These are phyloP conservation scores for Etheostoma spectabile DNA, from an alignment of 2,113 vertebrate species.

Conservation along the genomic window DNA sequence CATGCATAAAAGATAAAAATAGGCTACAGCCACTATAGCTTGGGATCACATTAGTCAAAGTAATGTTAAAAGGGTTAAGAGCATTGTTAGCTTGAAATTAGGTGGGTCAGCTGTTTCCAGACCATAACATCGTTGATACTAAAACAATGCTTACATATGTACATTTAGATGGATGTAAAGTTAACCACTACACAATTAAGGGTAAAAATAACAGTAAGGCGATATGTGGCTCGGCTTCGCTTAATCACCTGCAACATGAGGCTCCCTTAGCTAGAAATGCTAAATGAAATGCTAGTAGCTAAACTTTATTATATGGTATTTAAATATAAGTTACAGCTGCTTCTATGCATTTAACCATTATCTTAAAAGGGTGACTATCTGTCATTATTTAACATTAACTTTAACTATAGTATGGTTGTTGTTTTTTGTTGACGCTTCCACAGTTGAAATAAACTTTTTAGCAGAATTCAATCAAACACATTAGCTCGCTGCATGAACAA, in stretches of 20 bases:
- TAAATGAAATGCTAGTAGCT: too few relatives aligned
- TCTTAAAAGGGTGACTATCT: not conserved
- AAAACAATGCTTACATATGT: too few relatives aligned
- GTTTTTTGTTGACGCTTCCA: not conserved
- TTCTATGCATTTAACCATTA: not conserved
- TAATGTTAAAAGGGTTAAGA: too few relatives aligned
- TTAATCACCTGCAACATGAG: too few relatives aligned
- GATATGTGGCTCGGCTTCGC: not conserved
- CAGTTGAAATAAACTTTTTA: not conserved
- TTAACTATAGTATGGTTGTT: not conserved
- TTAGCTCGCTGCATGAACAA: not conserved
- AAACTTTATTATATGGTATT: not conserved
- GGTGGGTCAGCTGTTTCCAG: too few relatives aligned
- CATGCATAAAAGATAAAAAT: too few relatives aligned
- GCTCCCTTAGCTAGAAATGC: too few relatives aligned
- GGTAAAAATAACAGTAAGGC: not conserved
- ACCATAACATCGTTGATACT: too few relatives aligned
- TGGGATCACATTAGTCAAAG: too few relatives aligned
- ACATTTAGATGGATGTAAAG: too few relatives aligned
- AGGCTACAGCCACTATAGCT: too few relatives aligned
- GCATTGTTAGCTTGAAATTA: too few relatives aligned
- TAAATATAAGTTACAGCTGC: not conserved
- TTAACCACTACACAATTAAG: not conserved
- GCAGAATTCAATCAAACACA: not conserved
- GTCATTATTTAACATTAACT: not conserved